Percentiles rank a stretch among this genome's conserved stretches.
Evolutionary conservation across 2,888 invertebrate species (phyloP).

Genomic region (Leptopilina syphax): DNA sequence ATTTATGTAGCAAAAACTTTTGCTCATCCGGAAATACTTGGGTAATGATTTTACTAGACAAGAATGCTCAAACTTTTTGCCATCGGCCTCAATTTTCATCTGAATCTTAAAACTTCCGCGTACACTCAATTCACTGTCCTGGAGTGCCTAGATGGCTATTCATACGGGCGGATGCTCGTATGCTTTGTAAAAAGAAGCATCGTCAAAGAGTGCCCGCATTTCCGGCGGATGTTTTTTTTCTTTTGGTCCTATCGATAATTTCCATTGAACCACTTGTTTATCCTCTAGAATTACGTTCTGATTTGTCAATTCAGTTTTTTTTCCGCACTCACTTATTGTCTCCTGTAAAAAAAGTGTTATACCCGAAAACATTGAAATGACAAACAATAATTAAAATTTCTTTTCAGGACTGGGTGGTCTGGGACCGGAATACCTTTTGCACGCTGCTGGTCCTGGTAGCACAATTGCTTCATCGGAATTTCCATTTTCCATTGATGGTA

Average conservation of each 20-base stretch:
- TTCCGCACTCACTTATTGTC: not conserved
- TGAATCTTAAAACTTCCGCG: slow-evolving; percentile 11
- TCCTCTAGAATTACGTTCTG: not conserved
- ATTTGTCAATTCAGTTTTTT: not conserved
- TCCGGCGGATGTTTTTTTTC: slow-evolving; percentile 67
- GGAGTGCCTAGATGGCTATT: slow-evolving; percentile 37
- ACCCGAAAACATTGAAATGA: not conserved
- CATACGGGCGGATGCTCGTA: slow-evolving; percentile 53
- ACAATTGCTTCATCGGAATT: slow-evolving; percentile 92
- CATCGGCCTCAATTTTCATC: not conserved
- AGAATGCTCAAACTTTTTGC: not conserved
- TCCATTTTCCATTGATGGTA: slow-evolving; percentile 94
- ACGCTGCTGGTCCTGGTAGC: slow-evolving; percentile 80
- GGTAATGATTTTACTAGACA: too few species aligned
- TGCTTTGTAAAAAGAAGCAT: slow-evolving; percentile 45
- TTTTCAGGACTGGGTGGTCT: slow-evolving; percentile 75
- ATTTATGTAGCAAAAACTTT: too few species aligned
- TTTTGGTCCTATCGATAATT: slow-evolving; percentile 41
- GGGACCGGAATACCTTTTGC: slow-evolving; percentile 75
- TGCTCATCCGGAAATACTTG: too few species aligned
- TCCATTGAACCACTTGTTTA: slow-evolving; percentile 46
- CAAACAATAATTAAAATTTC: slow-evolving; percentile 22
- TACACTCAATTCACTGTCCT: not conserved
- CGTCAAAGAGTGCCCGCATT: slow-evolving; percentile 66
- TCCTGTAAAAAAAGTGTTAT: too few species aligned